Percentiles rank a stretch among this genome's conserved stretches.
These are phyloP conservation scores for Tenthredo notha DNA, from an alignment of 2,888 invertebrate species.

Conservation along the genomic window DNA sequence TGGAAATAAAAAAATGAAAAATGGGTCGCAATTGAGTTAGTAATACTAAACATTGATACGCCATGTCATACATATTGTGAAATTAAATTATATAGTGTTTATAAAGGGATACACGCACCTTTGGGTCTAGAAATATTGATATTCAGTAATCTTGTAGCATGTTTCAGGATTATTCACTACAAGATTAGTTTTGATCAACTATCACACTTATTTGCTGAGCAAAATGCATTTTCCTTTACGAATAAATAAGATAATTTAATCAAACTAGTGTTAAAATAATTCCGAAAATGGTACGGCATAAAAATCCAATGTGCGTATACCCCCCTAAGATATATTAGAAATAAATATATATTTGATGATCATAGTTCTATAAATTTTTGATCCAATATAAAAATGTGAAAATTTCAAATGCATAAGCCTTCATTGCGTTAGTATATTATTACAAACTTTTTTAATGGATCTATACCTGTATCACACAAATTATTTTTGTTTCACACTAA, in stretches of 20 bases:
- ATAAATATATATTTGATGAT: background rate
- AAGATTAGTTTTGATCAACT: no score
- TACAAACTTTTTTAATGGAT: constrained; percentile 19
- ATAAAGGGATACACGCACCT: no score
- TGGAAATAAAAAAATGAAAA: constrained; percentile 56
- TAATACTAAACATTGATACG: background rate
- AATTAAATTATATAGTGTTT: background rate
- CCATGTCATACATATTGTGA: background rate
- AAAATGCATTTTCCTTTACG: no score
- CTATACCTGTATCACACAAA: constrained; percentile 30
- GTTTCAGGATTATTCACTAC: no score
- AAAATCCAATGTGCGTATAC: no score
- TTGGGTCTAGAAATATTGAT: no score
- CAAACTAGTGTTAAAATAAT: no score
- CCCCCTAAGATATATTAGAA: background rate
- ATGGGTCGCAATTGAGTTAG: background rate
- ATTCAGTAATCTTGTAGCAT: no score
- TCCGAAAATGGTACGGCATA: no score
- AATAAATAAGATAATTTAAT: no score
- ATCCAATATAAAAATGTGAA: constrained; percentile 15
- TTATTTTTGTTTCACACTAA: constrained; percentile 18
- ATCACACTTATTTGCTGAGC: no score
- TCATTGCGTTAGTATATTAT: constrained; percentile 44
- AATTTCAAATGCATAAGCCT: constrained; percentile 51
- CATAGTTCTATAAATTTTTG: background rate